A percentile compares a stretch with the other conserved stretches of the same genome.
Conservation (phyloP, 2,113 vertebrate genomes). For the Hippolais icterina region DNA sequence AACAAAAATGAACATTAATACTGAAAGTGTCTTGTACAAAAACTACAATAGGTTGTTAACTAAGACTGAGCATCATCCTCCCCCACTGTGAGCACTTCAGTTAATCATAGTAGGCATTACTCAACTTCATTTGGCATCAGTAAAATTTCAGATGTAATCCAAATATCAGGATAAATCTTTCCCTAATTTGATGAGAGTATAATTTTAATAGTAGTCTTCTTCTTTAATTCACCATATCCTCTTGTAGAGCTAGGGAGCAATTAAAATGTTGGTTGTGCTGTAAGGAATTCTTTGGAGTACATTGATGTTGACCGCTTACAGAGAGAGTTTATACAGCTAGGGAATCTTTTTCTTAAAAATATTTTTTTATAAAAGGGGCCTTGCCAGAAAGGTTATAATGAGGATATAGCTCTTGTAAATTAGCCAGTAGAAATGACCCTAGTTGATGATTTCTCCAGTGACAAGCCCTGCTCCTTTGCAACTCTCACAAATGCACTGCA, state of each 20-base stretch:
- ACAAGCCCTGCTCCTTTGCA: background rate
- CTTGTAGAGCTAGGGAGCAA: background rate
- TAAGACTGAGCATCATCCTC: conserved; percentile 34
- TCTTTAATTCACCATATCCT: background rate
- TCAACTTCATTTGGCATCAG: conserved; percentile 37
- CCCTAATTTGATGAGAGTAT: background rate
- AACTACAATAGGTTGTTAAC: conserved; percentile 6
- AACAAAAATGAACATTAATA: background rate
- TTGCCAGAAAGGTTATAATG: background rate
- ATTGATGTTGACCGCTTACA: background rate
- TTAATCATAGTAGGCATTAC: conserved; percentile 58
- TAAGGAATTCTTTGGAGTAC: background rate
- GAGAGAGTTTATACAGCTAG: background rate
- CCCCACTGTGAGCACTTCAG: conserved; percentile 26
- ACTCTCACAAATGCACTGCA: background rate
- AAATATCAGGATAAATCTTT: conserved; percentile 1
- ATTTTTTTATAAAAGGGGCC: background rate
- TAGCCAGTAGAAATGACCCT: background rate
- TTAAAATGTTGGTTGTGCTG: background rate
- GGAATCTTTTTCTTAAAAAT: background rate
- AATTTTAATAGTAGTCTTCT: background rate
- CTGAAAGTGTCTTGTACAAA: background rate
- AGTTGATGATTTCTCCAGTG: background rate
- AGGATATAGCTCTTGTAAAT: background rate
- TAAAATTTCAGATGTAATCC: conserved; percentile 7